Evolutionary conservation across 2,888 invertebrate species (phyloP).

Genomic region (Andrena camellia): DNA sequence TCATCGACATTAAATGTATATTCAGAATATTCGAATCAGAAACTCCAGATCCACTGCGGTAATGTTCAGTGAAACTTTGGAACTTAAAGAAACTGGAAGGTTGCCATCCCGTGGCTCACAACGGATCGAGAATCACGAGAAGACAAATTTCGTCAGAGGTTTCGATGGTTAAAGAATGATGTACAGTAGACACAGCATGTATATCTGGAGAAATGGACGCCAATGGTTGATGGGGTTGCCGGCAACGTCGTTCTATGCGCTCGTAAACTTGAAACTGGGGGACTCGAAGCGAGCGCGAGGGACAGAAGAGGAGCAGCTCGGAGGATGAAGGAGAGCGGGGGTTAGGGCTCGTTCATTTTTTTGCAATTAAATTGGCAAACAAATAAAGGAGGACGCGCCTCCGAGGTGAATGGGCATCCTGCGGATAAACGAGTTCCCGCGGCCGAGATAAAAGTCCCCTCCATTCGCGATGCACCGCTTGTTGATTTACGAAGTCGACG

Average conservation of each 20-base stretch:
- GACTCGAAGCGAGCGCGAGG: neutral
- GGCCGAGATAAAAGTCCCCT: conserved; percentile 56
- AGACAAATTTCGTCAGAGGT: too few species aligned
- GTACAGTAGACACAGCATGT: neutral
- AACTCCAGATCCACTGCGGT: too few species aligned
- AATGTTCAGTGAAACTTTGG: too few species aligned
- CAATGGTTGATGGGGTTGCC: conserved; percentile 35
- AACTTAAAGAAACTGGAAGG: too few species aligned
- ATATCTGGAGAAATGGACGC: conserved; percentile 14
- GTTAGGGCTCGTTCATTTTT: conserved; percentile 51
- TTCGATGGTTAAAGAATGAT: neutral
- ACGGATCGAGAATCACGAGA: too few species aligned
- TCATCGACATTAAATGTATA: too few species aligned
- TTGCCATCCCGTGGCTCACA: too few species aligned
- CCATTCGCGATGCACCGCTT: conserved; percentile 54
- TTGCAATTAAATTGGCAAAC: conserved; percentile 70
- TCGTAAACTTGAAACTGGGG: conserved; percentile 66
- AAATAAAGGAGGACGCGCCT: conserved; percentile 60
- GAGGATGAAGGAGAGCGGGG: neutral
- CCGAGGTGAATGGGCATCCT: conserved; percentile 63
- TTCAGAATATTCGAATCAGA: too few species aligned
- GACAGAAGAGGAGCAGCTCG: conserved; percentile 9
- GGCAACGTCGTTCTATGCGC: conserved; percentile 52
- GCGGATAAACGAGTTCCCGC: conserved; percentile 72
- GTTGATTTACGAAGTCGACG: conserved; percentile 70